Evolutionary conservation across 2,888 invertebrate species (phyloP).

Genomic region (Apamea anceps): DNA sequence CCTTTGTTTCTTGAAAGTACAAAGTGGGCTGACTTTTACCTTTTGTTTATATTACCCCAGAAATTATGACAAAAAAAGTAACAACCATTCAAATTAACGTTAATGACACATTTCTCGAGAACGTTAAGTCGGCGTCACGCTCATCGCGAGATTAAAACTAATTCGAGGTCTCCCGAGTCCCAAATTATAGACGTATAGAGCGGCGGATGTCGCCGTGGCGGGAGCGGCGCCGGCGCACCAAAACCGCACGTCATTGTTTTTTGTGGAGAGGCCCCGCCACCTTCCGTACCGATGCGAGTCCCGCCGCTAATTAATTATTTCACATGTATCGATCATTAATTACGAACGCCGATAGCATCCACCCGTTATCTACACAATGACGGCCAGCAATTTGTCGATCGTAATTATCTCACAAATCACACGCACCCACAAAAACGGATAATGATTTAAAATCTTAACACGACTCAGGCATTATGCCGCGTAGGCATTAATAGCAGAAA

Average conservation of each 20-base stretch:
- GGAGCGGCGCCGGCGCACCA: conserved; percentile 85
- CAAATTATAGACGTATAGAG: conserved; percentile 87
- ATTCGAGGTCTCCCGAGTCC: conserved; percentile 89
- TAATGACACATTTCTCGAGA: conserved; percentile 88
- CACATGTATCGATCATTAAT: conserved; percentile 90
- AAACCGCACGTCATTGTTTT: conserved; percentile 90
- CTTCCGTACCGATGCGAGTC: conserved; percentile 81
- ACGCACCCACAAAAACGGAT: conserved; percentile 83
- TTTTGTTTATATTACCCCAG: conserved; percentile 72
- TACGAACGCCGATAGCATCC: conserved; percentile 83
- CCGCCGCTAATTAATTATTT: conserved; percentile 89
- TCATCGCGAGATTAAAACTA: conserved; percentile 88
- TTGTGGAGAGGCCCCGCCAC: conserved; percentile 84
- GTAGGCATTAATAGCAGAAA: conserved; percentile 88
- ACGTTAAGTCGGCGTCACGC: conserved; percentile 87
- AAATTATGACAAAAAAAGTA: conserved; percentile 78
- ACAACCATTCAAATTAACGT: conserved; percentile 87
- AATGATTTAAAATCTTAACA: conserved; percentile 88
- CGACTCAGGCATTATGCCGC: conserved; percentile 83
- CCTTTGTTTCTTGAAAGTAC: conserved; percentile 65
- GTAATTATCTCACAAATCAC: conserved; percentile 88
- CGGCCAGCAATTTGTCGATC: conserved; percentile 88
- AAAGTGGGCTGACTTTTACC: conserved; percentile 54
- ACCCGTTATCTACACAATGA: conserved; percentile 88
- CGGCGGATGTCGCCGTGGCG: conserved; percentile 87